phyloP scores from a whole-genome alignment of 2,797 vertebrate genomes.

The Girardinus metallicus region DNA sequence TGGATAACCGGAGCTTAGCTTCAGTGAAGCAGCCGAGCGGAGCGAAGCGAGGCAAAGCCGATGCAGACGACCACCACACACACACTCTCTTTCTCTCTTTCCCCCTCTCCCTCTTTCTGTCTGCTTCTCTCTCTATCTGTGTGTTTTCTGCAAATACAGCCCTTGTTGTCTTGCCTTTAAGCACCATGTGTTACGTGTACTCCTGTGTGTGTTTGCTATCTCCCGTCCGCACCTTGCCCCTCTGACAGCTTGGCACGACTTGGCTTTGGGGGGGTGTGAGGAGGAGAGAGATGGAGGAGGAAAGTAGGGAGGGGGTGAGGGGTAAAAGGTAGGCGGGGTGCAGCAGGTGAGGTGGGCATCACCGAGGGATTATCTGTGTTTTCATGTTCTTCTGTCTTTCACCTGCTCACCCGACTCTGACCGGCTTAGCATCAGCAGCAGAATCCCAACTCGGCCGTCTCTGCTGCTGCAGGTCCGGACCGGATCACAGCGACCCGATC shows the following conservation, averaged over 20 bases:
- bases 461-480: conserved; percentile 24
- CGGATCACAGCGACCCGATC: conserved; percentile 1
- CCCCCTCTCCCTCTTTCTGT: background rate
- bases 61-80: conserved; percentile 50
- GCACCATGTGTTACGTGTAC: conserved; percentile 61
- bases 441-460: conserved; percentile 44
- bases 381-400: conserved; percentile 78
- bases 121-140: conserved; percentile 26
- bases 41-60: conserved; percentile 70
- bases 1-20: conserved; percentile 76
- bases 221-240: conserved; percentile 79
- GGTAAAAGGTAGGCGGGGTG: conserved; percentile 74
- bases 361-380: conserved; percentile 75
- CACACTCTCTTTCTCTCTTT: too few species aligned
- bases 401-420: conserved; percentile 79
- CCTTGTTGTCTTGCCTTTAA: conserved; percentile 59
- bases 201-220: conserved; percentile 74
- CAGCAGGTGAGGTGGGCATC: conserved; percentile 69
- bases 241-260: conserved; percentile 73
- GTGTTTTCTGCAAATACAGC: conserved; percentile 44
- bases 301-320: conserved; percentile 57
- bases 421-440: conserved; percentile 65
- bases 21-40: conserved; percentile 72
- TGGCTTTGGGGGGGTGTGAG: conserved; percentile 36
- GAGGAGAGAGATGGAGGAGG: conserved; percentile 28